Evolutionary conservation across 2,888 invertebrate genomes (phyloP), one percentile per base, ranked within the genome.

Genomic region (Brachypalpus laphriformis): DNA sequence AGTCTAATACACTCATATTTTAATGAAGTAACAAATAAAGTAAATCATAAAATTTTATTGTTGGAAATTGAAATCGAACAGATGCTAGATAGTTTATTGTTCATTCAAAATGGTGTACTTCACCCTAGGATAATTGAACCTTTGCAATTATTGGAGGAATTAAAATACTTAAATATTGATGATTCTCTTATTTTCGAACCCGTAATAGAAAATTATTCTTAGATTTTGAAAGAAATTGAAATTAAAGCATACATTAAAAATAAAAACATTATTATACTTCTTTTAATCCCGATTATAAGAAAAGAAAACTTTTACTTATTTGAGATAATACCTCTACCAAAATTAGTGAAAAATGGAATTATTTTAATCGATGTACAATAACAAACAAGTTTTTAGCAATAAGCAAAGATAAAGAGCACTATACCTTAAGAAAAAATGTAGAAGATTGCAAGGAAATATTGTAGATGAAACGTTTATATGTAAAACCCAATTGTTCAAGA

Each of bases 51-150:
- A 47, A 47, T 47, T 47, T 8, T 47, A 45, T 45, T 16, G 6
- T 45, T 45, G 18, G 56, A 34, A 8, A 16, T 31, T 34, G 56
- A 56, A 28, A 56, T 56, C 18, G 56, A 56, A 56, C 31, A 56
- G 47, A 31, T 63, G n/a, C 18, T 63, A 63, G 47, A 63, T 31
- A 65, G 65, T 34, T 49, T 65, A 20, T 49, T 65, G 18, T 49
- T 65, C 49, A 65, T 49, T 65, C 65, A 65, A 20, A 49, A 65
- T 49, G 65, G 65, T 34, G 49, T 65, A 31, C 47, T 49, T 22
- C 31, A 65, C 31, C 49, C 63, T 20, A 57, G 37, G 20, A n/a
- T 57, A 20, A 57, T 57, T 37, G 57, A 57, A 37, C 57, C 57
- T 18, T 18, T 57, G 31, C 31, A 57, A 37, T 20, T 57, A 57